Evolutionary conservation across 2,797 vertebrate species (phyloP).

Genomic region (Melanotaenia parkinsoni): DNA sequence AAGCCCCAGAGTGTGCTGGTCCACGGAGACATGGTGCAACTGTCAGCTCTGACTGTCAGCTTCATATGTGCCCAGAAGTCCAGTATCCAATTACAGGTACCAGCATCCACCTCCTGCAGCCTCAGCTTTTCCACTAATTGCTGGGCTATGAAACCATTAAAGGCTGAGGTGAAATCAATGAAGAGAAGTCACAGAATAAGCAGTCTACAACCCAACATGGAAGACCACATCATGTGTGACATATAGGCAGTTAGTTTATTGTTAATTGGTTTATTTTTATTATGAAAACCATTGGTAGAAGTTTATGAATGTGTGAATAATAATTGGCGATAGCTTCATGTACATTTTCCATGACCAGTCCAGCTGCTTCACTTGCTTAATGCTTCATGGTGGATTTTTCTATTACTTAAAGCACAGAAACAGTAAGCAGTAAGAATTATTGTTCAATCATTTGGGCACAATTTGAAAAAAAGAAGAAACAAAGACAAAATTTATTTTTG

Average conservation of each 20-base stretch:
- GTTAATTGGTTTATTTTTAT: not conserved
- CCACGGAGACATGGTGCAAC: not conserved
- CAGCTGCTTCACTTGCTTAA: too few species aligned
- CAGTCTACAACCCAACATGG: not conserved
- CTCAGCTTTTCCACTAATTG: constrained; percentile 3
- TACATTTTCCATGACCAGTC: too few species aligned
- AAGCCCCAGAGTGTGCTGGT: not conserved
- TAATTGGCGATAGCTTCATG: not conserved
- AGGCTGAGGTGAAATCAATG: not conserved
- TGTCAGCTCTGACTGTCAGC: not conserved
- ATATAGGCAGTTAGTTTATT: not conserved
- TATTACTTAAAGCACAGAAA: not conserved
- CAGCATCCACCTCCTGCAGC: not conserved
- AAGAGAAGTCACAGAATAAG: not conserved
- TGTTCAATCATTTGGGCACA: not conserved
- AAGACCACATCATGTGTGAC: not conserved
- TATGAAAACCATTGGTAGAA: too few species aligned
- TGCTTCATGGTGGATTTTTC: too few species aligned
- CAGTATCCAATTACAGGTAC: constrained; percentile 5
- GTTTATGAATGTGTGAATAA: not conserved
- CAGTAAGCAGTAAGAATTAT: too few species aligned
- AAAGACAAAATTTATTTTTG: not conserved
- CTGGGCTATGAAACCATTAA: not conserved
- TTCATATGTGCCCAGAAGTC: constrained; percentile 5
- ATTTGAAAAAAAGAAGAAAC: not conserved